Conservation (phyloP, 2,888 invertebrate genomes). For the Rosalia funebris region DNA sequence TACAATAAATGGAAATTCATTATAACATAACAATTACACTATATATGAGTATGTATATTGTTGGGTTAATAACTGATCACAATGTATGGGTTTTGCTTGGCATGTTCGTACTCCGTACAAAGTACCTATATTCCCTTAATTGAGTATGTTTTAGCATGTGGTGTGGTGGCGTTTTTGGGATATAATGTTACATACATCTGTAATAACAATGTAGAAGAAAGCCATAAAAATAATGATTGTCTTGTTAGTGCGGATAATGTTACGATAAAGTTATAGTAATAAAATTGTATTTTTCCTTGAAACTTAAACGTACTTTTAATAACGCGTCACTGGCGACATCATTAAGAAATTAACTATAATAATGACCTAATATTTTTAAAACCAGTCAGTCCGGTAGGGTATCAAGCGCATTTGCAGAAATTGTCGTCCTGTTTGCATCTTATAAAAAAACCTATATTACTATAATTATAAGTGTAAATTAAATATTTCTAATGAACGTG, state of each 20-base stretch:
- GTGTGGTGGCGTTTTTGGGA: conserved; percentile 18
- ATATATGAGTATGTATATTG: too few species aligned
- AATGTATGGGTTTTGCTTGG: conserved; percentile 30
- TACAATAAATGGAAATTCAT: too few species aligned
- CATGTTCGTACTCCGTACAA: conserved; percentile 36
- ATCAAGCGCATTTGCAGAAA: not conserved
- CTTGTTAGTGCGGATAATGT: not conserved
- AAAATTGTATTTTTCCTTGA: conserved; percentile 32
- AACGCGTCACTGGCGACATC: not conserved
- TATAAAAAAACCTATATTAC: not conserved
- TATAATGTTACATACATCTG: not conserved
- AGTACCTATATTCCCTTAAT: conserved; percentile 5
- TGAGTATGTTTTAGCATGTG: conserved; percentile 23
- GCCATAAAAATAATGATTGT: not conserved
- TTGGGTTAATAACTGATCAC: conserved; percentile 10
- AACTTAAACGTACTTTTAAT: conserved; percentile 16
- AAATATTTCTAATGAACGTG: too few species aligned
- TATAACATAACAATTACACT: too few species aligned
- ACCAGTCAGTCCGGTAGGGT: conserved; percentile 5
- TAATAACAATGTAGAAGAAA: not conserved
- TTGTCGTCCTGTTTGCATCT: not conserved
- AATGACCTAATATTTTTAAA: conserved; percentile 10
- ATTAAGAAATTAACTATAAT: conserved; percentile 11
- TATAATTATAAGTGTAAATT: too few species aligned
- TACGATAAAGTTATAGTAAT: conserved; percentile 1